phyloP scores from a whole-genome alignment of 2,113 vertebrate species.

The Cryptomyrus ogoouensis region DNA sequence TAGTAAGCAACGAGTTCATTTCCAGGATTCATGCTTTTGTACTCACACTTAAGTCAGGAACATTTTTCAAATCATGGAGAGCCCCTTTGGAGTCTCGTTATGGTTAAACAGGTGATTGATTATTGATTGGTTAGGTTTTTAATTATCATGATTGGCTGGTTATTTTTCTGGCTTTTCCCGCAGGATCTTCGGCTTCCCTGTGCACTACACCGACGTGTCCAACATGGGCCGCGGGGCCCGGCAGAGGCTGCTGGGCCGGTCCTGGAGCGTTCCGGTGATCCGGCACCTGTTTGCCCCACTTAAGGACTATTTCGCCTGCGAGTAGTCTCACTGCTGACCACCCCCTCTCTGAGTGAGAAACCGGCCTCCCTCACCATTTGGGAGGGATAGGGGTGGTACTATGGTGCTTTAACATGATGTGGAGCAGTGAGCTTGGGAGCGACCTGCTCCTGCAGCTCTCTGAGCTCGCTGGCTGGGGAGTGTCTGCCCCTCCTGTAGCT shows the following conservation, averaged over 20 bases:
- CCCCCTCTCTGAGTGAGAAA: not conserved
- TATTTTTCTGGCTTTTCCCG: not conserved
- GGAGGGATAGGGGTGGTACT: not conserved
- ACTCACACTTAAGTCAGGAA: not conserved
- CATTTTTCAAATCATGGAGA: not conserved
- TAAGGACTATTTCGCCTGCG: constrained; percentile 44
- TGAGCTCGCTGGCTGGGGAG: not conserved
- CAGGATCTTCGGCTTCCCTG: constrained; percentile 73
- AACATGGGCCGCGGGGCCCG: constrained; percentile 53
- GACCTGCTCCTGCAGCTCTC: not conserved
- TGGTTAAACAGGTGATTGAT: not conserved
- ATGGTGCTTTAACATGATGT: not conserved
- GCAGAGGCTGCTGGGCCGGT: constrained; percentile 66
- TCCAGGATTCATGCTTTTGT: not conserved
- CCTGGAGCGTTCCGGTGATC: constrained; percentile 71
- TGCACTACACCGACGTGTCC: constrained; percentile 50
- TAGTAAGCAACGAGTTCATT: not conserved
- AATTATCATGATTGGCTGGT: not conserved
- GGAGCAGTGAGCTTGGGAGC: not conserved
- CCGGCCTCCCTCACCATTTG: not conserved
- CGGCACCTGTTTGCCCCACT: constrained; percentile 70
- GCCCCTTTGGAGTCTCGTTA: not conserved
- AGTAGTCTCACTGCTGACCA: not conserved
- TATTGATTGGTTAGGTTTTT: not conserved
- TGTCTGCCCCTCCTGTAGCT: not conserved